phyloP scores from a whole-genome alignment of 2,113 vertebrate species.

The Cnemophilus loriae region DNA sequence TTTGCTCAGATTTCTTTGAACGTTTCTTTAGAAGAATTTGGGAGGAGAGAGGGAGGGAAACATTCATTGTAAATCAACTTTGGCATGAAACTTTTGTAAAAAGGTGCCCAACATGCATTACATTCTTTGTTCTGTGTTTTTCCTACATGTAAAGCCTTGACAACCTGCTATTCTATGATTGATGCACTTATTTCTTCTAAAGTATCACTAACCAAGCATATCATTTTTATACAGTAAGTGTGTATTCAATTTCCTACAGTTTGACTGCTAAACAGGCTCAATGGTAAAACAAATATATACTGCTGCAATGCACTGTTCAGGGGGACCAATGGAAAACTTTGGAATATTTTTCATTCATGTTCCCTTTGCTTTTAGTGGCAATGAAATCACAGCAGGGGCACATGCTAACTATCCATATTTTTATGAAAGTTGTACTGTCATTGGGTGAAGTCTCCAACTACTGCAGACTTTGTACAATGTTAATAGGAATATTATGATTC shows the following conservation, averaged over 20 bases:
- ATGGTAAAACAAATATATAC: constrained; percentile 68
- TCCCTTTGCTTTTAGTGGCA: neutral
- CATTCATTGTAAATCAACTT: constrained; percentile 49
- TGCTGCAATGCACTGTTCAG: constrained; percentile 25
- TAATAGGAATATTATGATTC: constrained; percentile 64
- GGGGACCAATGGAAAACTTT: constrained; percentile 35
- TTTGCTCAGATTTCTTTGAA: neutral
- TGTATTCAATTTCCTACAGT: constrained; percentile 79
- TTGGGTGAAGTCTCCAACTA: constrained; percentile 13
- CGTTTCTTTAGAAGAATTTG: neutral
- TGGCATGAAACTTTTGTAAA: constrained; percentile 58
- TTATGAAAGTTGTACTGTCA: constrained; percentile 9
- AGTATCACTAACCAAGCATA: constrained; percentile 80
- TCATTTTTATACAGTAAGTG: constrained; percentile 78
- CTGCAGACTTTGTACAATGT: constrained; percentile 48
- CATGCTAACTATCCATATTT: constrained; percentile 25
- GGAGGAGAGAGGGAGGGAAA: neutral
- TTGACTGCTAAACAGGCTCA: constrained; percentile 77
- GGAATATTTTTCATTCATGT: neutral
- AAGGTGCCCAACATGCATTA: constrained; percentile 57
- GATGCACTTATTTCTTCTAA: constrained; percentile 80
- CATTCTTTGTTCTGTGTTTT: constrained; percentile 69
- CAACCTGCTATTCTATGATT: constrained; percentile 75
- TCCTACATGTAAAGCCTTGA: constrained; percentile 69
- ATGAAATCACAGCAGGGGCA: constrained; percentile 21